Conservation (phyloP, 2,797 vertebrate species). For the Nannoperca obscura region DNA sequence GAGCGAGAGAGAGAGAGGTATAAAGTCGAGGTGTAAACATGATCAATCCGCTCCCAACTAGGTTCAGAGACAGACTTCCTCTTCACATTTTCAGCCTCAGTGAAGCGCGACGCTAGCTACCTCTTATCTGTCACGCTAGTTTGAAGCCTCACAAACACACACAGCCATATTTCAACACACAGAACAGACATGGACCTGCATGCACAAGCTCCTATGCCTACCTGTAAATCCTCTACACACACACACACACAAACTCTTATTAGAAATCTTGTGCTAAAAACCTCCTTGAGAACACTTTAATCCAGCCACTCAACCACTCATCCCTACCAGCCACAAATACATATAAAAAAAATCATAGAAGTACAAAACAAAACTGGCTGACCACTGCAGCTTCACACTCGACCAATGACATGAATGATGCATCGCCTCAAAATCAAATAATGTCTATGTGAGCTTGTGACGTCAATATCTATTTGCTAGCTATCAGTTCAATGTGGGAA, state of each 20-base stretch:
- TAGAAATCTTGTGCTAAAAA: constrained; percentile 38
- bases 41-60: constrained; percentile 82
- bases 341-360: constrained; percentile 13
- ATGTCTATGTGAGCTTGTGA: constrained; percentile 17
- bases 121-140: constrained; percentile 79
- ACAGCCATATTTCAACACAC: constrained; percentile 48
- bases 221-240: constrained; percentile 50
- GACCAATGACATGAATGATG: constrained; percentile 12
- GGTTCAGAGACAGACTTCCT: constrained; percentile 79
- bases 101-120: constrained; percentile 79
- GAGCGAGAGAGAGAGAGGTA: constrained; percentile 59
- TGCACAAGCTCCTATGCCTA: constrained; percentile 33
- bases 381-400: constrained; percentile 12
- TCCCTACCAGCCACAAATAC: constrained; percentile 14
- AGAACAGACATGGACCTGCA: constrained; percentile 25
- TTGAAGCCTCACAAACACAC: constrained; percentile 58
- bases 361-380: not conserved
- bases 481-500: constrained; percentile 39
- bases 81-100: constrained; percentile 84
- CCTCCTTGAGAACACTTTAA: constrained; percentile 38
- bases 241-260: constrained; percentile 36
- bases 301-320: constrained; percentile 12
- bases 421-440: constrained; percentile 18
- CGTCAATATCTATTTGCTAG: constrained; percentile 51
- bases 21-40: constrained; percentile 80